phyloP scores from a whole-genome alignment of 1,140 invertebrate species.

The Nasonia longicornis region DNA sequence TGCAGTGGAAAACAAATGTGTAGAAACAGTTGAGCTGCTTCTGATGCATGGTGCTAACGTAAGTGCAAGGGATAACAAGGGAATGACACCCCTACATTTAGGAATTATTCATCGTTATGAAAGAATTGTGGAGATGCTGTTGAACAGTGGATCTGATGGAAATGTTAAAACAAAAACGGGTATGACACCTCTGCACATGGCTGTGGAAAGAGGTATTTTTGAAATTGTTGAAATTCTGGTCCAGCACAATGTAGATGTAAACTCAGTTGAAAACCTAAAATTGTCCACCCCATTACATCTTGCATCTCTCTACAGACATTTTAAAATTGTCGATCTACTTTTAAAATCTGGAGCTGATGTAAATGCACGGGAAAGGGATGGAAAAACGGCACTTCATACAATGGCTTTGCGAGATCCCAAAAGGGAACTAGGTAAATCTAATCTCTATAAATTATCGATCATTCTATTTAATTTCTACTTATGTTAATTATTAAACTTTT shows the following conservation, averaged over 20 bases:
- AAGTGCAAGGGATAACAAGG: not conserved
- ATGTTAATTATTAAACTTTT: not conserved
- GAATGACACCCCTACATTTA: not conserved
- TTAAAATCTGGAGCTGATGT: slow-evolving; percentile 9
- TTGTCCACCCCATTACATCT: slow-evolving; percentile 5
- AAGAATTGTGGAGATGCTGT: not conserved
- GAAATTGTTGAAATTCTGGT: not conserved
- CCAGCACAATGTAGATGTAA: not conserved
- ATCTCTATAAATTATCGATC: not conserved
- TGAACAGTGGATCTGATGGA: not conserved
- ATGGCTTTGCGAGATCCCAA: not conserved
- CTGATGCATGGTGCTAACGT: not conserved
- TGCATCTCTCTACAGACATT: not conserved
- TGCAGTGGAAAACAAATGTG: not conserved
- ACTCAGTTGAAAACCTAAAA: not conserved
- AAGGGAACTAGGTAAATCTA: slow-evolving; percentile 4
- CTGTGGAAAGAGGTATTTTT: slow-evolving; percentile 4
- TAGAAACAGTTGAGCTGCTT: not conserved
- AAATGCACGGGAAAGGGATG: slow-evolving; percentile 16
- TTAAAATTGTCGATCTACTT: not conserved
- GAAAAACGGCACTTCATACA: slow-evolving; percentile 15
- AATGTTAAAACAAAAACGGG: not conserved
- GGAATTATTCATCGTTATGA: not conserved
- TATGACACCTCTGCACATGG: not conserved
- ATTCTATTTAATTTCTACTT: not conserved